Conservation (phyloP, 2,797 vertebrate genomes). For the Falco peregrinus region DNA sequence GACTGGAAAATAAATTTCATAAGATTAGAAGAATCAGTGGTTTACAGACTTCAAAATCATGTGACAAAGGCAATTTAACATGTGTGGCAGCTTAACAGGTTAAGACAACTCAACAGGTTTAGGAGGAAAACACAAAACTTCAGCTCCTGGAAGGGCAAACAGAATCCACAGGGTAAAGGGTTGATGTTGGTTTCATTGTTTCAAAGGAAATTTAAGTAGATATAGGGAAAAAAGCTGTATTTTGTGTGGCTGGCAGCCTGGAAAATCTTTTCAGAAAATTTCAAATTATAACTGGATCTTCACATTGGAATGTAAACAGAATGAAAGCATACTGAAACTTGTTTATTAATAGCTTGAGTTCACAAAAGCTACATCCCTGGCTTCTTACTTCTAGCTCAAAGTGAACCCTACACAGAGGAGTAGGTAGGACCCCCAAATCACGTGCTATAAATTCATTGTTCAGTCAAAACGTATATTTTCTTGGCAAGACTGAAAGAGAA, state of each 20-base stretch:
- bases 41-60: not conserved
- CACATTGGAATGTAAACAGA: not conserved
- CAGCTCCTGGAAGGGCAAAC: not conserved
- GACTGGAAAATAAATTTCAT: not conserved
- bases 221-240: not conserved
- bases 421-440: not conserved
- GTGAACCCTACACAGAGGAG: not conserved
- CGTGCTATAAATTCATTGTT: not conserved
- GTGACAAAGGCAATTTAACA: not conserved
- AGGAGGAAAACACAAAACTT: not conserved
- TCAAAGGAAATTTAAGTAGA: not conserved
- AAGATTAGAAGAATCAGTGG: not conserved
- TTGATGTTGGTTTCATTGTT: slow-evolving; percentile 9
- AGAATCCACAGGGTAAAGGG: not conserved
- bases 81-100: not conserved
- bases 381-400: not conserved
- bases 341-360: not conserved
- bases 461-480: not conserved
- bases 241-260: slow-evolving; percentile 5
- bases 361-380: not conserved
- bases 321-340: not conserved
- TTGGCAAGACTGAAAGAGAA: not conserved
- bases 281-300: slow-evolving; percentile 6
- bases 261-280: slow-evolving; percentile 1
- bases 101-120: not conserved